Base-by-base conservation (phyloP, 2,113 vertebrate species). In the Potamarius usumacintae region DNA sequence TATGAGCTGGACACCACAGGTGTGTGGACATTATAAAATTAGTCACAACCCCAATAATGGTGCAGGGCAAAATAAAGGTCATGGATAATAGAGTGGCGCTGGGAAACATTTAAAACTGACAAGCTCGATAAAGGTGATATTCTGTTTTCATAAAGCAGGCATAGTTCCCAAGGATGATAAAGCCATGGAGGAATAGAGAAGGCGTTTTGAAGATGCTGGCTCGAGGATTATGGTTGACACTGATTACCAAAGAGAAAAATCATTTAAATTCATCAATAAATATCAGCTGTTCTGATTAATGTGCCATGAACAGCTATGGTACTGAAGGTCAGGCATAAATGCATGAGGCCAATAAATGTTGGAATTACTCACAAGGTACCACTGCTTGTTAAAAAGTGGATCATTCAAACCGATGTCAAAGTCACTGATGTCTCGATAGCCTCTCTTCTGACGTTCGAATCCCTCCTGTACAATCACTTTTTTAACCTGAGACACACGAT, bases 341-440 rank as follows among this genome's bases (percentile, higher is more conserved):
- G 50, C 9, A 22, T 22, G 53, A 86, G 86, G 84, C 89, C 90
- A 88, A 89, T 84, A 82, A 62, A 84, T 79, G 52, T 82, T 85
- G 83, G 89, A 89, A 93, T 92, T 91, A 93, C 97, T 97, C 95
- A 99, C 98, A 95, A 99, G 95, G 91, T 99, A 99, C 98, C 98
- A 99, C 63, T 99, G 98, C 92, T 99, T 99, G 20, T 96, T 95
- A 93, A 99, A 99, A 85, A 99, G 95, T 83, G 98, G 98, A 91
- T 99, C 98, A 0, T 96, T 99, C 96, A 99, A 97, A 90, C 97
- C 99, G 92, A 97, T 96, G 91, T 98, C 97, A 34, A 97, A 96
- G 87, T 97, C 96, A 48, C 97, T 97, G 91, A 99, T 96, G 88
- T 97, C 95, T 93, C 97, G 96, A 88, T 99, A 99, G 50, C 98